Evolutionary conservation across 1,140 invertebrate species (phyloP), one percentile per base, ranked within the genome.

Genomic region (Meloidogyne hapla): DNA sequence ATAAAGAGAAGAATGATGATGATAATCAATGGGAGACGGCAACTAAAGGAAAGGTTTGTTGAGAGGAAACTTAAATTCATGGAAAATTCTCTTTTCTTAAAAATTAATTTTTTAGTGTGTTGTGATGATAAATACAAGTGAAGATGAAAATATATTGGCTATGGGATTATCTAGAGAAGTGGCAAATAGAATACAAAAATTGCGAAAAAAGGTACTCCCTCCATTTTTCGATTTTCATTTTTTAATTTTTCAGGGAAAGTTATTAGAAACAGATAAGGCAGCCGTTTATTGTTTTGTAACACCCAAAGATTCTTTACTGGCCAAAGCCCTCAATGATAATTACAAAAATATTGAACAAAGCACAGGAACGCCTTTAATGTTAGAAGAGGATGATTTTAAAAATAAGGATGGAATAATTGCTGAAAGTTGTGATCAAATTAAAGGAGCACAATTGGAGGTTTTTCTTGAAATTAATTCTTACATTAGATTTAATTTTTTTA

Each of bases 151-250:
- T 9, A 70, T 85, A 13, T 21, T 76, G 2, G 77, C 84, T 33
- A 79, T 82, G 68, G 82, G 86, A 62, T 68, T 86, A 25, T 69
- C 80, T 23, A 90, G 96, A 75, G 96, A 99, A 89, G 92, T 99
- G 10, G 94, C 97, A 33, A 99, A 98, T 87, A 91, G 96, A 63
- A 91, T 99, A 56, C 97, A 99, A 86, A 97, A 96, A 88, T 89
- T 99, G 0, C 90, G 96, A n/a, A 99, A 99, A 88, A 95, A 71
- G 48, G 77, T 25, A 96, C 88, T 88, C 78, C 45, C 13, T 45
- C 21, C 38, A 23, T 61, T 66, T 69, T 33, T 48, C 5, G 26
- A 15, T 25, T 18, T 77, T 15, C 3, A 72, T 71, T 61, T 25
- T 33, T 45, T 15, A 23, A 67, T 69, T 26, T 79, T 61, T 42